phyloP scores from a whole-genome alignment of 1,140 invertebrate species.

The Aphidius gifuensis region DNA sequence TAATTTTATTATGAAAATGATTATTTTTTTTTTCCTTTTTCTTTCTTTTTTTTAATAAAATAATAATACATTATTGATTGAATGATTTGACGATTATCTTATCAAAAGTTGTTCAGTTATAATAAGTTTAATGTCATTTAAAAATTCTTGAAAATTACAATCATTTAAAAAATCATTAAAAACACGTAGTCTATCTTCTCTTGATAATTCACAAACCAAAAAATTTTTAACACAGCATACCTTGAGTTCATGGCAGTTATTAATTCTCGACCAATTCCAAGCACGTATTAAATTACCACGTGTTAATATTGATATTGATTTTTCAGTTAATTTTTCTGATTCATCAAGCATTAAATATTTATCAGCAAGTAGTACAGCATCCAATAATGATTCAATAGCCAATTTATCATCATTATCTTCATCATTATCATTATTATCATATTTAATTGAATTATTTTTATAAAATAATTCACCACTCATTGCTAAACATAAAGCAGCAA shows the following conservation, averaged over 20 bases:
- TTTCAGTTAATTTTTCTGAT: conserved; percentile 54
- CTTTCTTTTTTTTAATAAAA: background rate
- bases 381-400: conserved; percentile 60
- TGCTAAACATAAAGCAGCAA: conserved; percentile 57
- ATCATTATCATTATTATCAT: background rate
- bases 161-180: conserved; percentile 41
- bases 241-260: conserved; percentile 41
- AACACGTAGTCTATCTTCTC: conserved; percentile 35
- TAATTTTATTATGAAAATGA: background rate
- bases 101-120: conserved; percentile 26
- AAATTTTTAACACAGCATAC: conserved; percentile 48
- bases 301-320: conserved; percentile 41
- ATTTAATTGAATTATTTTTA: conserved; percentile 30
- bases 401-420: conserved; percentile 25
- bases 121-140: conserved; percentile 43
- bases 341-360: conserved; percentile 63
- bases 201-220: conserved; percentile 42
- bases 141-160: conserved; percentile 42
- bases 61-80: background rate
- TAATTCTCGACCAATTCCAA: conserved; percentile 49
- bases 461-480: conserved; percentile 50
- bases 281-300: conserved; percentile 46
- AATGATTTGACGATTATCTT: background rate
- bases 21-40: background rate
- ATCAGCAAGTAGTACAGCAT: conserved; percentile 64